These are phyloP conservation scores for Sturmia bella DNA, from an alignment of 2,888 invertebrate species.

Conservation along the genomic window DNA sequence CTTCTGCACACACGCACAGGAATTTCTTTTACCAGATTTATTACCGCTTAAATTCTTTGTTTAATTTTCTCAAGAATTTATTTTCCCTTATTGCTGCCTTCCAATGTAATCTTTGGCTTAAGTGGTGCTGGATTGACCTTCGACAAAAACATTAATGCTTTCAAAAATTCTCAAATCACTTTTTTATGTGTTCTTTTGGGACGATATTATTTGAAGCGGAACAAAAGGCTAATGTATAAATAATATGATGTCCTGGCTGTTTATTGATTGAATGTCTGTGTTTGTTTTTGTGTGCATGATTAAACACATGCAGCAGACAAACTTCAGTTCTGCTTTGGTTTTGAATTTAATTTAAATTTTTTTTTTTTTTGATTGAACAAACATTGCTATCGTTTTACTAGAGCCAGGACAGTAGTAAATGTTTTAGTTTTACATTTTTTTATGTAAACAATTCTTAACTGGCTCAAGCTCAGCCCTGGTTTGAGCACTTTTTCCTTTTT, in stretches of 20 bases:
- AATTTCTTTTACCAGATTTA: slow-evolving; percentile 30
- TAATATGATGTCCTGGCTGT: slow-evolving; percentile 42
- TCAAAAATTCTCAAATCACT: slow-evolving; percentile 1
- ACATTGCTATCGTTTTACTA: too few relatives aligned
- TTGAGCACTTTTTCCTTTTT: too few relatives aligned
- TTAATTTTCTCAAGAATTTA: background rate
- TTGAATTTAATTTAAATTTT: too few relatives aligned
- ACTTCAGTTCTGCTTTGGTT: too few relatives aligned
- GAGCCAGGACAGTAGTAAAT: too few relatives aligned
- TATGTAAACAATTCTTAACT: too few relatives aligned
- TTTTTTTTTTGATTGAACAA: too few relatives aligned
- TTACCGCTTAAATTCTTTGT: slow-evolving; percentile 31
- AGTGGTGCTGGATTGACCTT: slow-evolving; percentile 52
- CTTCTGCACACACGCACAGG: background rate
- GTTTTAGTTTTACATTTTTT: too few relatives aligned
- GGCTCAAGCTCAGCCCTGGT: too few relatives aligned
- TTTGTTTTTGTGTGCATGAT: too few relatives aligned
- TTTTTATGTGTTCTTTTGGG: slow-evolving; percentile 23
- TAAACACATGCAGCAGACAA: too few relatives aligned
- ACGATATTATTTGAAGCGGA: slow-evolving; percentile 53
- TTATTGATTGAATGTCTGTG: too few relatives aligned
- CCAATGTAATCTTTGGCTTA: slow-evolving; percentile 9
- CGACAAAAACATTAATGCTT: slow-evolving; percentile 20
- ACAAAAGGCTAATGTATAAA: slow-evolving; percentile 63
- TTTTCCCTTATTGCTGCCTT: slow-evolving; percentile 1